Evolutionary conservation across 2,113 vertebrate genomes (phyloP), one percentile per base, ranked within the genome.

Genomic region (Saguinus imperator): DNA sequence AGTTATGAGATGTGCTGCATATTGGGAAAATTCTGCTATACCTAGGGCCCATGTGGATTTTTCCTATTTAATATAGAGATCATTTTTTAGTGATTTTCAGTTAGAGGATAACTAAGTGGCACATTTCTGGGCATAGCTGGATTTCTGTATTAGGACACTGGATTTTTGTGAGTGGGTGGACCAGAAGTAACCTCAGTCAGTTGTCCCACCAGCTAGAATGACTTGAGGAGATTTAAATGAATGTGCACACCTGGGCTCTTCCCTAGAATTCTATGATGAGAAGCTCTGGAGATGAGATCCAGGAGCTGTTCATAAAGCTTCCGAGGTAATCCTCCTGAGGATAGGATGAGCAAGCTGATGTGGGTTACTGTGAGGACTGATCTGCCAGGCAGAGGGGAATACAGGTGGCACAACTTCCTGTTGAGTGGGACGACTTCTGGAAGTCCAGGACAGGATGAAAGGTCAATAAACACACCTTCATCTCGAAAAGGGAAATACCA

Each of bases 31-130:
- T 35, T 21, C 57, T 18, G 1, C 35, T 17, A 10, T 11, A 27
- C 29, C 17, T 27, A 23, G 6, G 0, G 1, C 20, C 29, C 0
- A 0, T 5, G 20, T 9, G 2, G 21, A n/a, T 27, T 9, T 14
- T 52, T 81, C 37, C n/a, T 73, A 48, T 61, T 9, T 85, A 43
- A 25, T 13, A 5, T 1, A 40, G 72, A 12, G 1, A 16, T 5
- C 6, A 21, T 43, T 72, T 21, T 29, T 32, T 68, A 68, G 17
- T 40, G 23, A 45, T 35, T 43, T 18, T 37, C 23, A n/a, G 12
- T 11, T 25, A 48, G 73, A 72, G n/a, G 61, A 17, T 4, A 16
- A 32, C 23, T 21, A 0, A 4, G 20, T 16, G 16, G 6, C 16
- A 66, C 14, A 11, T 45, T 57, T 48, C 29, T 27, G 50, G n/a